Base-by-base conservation (phyloP, 2,797 vertebrate species). In the Peromyscus nudipes region DNA sequence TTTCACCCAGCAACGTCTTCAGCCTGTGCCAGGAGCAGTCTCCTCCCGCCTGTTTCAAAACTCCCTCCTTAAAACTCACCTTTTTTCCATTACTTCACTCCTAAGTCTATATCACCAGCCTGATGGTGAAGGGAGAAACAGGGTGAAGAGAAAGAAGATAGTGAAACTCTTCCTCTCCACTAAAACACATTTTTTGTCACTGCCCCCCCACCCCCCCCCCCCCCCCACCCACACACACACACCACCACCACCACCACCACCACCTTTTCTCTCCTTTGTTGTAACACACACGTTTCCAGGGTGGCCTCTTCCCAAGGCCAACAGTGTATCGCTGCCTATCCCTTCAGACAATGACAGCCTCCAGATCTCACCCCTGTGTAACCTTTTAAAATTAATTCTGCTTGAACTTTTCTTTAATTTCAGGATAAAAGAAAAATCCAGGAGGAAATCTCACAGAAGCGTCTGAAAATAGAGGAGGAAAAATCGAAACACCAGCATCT, bases 391-490 rank as follows among this genome's bases (percentile, higher is more conserved):
- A 23, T 57, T 43, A 92, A n/a, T 81, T 91, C 77, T 92, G 21
- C 17, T 92, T 34, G 6, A 92, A 89, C 75, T 96, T 95, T 91
- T 81, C 97, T 93, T 71, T 79, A 27, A 95, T 98, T 97, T 65
- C 98, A 99, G 99, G 99, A 99, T 98, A 99, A 99, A 98, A 99
- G 99, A 97, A 99, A 99, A 98, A 98, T 99, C 95, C 99, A 99
- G 97, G 99, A 99, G 98, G 99, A 99, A 98, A 99, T 99, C 83
- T 98, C 99, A 96, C 99, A 99, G 98, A 99, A 99, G 98, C 99
- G 99, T 89, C 98, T 99, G 98, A 98, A 99, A 98, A 99, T 99
- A 13, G 99, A 99, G 93, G 99, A 99, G 96, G 99, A 99, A 98
- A 99, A 99, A 98, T 96, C 99, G 97, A 99, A 99, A 97, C 99